These are phyloP conservation scores for Eclectus roratus DNA, from an alignment of 2,113 vertebrate genomes.

Conservation along the genomic window DNA sequence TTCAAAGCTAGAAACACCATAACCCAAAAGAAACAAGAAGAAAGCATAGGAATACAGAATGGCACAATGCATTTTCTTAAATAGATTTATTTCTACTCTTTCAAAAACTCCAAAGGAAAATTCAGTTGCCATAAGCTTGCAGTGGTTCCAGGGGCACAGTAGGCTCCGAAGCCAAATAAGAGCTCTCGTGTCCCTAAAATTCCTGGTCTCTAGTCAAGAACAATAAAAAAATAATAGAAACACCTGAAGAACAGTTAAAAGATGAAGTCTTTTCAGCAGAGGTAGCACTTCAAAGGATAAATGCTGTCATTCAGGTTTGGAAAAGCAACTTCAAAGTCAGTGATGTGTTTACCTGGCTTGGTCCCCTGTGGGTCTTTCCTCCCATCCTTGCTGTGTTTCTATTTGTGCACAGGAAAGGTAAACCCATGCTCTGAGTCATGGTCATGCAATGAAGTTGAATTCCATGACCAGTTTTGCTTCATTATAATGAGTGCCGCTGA, in stretches of 20 bases:
- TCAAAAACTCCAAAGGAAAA: neutral
- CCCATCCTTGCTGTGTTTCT: neutral
- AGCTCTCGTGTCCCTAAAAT: neutral
- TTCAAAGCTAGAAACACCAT: neutral
- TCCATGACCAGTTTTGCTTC: neutral
- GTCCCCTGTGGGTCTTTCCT: neutral
- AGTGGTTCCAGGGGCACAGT: neutral
- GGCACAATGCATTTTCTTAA: neutral
- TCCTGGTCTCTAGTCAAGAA: neutral
- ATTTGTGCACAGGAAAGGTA: neutral
- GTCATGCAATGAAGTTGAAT: neutral
- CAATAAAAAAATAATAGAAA: neutral
- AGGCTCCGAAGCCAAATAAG: neutral
- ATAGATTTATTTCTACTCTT: neutral
- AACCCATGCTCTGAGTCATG: conserved; percentile 14
- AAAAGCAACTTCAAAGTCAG: neutral
- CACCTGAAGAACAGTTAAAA: neutral
- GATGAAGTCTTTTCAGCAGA: neutral
- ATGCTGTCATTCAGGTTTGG: neutral
- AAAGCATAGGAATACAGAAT: neutral
- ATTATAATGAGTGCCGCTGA: neutral
- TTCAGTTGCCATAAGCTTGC: neutral
- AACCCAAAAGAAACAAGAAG: neutral
- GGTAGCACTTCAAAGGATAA: neutral
- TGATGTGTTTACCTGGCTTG: neutral